A percentile compares a stretch with the other conserved stretches of the same genome.
Evolutionary conservation across 2,888 invertebrate species (phyloP).

Genomic region (Frankliniella intonsa): DNA sequence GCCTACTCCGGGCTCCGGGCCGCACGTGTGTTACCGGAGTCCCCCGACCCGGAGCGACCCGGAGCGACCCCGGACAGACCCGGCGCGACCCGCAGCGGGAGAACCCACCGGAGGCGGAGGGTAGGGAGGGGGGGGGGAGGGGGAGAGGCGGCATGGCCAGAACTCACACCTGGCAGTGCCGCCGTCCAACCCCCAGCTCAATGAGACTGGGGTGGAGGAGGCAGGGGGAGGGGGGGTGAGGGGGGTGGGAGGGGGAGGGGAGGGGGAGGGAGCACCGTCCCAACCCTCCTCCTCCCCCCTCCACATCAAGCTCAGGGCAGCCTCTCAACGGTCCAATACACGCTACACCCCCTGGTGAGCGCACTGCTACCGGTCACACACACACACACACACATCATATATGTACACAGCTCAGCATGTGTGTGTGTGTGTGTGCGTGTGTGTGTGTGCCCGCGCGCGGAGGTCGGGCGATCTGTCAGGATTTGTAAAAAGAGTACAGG

Average conservation of each 20-base stretch:
- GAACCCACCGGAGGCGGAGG: too few relatives aligned
- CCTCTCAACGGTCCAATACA: constrained; percentile 26
- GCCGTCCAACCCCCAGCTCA: constrained; percentile 4
- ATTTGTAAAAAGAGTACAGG: constrained; percentile 25
- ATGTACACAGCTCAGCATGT: neutral
- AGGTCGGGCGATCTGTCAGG: constrained; percentile 20
- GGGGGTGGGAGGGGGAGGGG: neutral
- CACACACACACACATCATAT: constrained; percentile 7
- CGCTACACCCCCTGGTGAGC: constrained; percentile 20
- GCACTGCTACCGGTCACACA: constrained; percentile 21
- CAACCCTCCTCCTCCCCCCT: neutral
- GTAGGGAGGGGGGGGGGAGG: neutral
- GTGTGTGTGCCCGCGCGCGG: neutral
- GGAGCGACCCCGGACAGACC: constrained; percentile 2
- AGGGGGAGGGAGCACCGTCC: neutral
- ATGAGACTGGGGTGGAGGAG: neutral
- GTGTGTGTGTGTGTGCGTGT: neutral
- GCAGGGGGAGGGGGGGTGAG: neutral
- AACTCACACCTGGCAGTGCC: constrained; percentile 9
- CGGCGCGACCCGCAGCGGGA: neutral
- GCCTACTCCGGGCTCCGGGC: too few relatives aligned
- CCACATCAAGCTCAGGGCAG: neutral
- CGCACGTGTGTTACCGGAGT: neutral
- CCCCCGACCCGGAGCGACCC: constrained; percentile 6
- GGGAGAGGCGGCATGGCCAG: neutral